Percentiles rank a stretch among this genome's conserved stretches.
phyloP scores from a whole-genome alignment of 2,113 vertebrate genomes.

The Ochotona princeps region DNA sequence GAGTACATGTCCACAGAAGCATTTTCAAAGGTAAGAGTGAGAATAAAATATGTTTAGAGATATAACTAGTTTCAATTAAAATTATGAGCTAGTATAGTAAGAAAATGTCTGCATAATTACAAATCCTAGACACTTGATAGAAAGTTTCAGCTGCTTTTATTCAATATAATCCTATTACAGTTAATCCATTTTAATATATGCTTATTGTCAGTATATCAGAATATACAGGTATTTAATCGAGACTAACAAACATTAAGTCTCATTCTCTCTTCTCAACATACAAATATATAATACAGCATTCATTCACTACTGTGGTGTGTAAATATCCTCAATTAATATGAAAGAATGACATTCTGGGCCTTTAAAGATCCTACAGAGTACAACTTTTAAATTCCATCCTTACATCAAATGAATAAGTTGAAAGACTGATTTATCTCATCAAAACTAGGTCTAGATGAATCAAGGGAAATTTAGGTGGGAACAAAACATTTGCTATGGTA shows the following conservation, averaged over 20 bases:
- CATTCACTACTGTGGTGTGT: neutral
- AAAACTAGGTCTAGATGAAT: neutral
- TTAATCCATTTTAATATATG: neutral
- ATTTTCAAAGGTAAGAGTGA: neutral
- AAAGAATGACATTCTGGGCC: neutral
- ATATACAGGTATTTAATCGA: neutral
- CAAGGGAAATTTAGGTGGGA: conserved; percentile 12
- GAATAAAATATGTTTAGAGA: neutral
- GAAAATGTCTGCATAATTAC: neutral
- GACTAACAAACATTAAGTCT: neutral
- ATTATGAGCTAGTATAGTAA: neutral
- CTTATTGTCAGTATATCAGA: neutral
- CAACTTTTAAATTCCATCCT: neutral
- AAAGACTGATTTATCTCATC: neutral
- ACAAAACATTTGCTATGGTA: neutral
- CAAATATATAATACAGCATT: neutral
- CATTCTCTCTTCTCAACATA: neutral
- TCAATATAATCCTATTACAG: neutral
- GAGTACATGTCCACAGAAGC: neutral
- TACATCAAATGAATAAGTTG: neutral
- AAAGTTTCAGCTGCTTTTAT: neutral
- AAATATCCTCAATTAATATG: neutral
- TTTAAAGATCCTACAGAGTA: neutral
- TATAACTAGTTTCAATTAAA: neutral
- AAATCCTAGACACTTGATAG: neutral